These are phyloP conservation scores for Drosophila hamatofila DNA, from an alignment of 2,888 invertebrate genomes.

Conservation along the genomic window DNA sequence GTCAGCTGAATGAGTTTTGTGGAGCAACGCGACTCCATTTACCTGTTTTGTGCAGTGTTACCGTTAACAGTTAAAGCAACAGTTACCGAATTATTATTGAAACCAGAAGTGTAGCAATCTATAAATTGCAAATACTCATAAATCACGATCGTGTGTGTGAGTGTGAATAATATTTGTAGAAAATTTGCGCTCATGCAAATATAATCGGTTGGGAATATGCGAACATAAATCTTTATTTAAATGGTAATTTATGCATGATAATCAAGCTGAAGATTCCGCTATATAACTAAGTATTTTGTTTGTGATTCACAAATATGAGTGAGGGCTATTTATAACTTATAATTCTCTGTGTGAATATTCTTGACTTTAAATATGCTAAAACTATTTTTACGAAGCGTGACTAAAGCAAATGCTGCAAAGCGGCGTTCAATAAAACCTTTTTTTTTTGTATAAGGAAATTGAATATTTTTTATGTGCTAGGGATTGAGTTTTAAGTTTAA, in stretches of 20 bases:
- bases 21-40: slow-evolving; percentile 56
- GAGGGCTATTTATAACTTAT: not conserved
- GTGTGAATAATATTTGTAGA: slow-evolving; percentile 9
- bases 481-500: not conserved
- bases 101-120: slow-evolving; percentile 36
- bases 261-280: slow-evolving; percentile 9
- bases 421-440: not conserved
- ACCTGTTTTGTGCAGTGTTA: slow-evolving; percentile 53
- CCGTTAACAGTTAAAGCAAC: slow-evolving; percentile 43
- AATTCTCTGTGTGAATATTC: not conserved
- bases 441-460: not conserved
- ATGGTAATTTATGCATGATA: slow-evolving; percentile 42
- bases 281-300: not conserved
- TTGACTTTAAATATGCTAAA: not conserved
- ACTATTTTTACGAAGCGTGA: not conserved
- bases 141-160: slow-evolving; percentile 15
- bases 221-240: slow-evolving; percentile 12
- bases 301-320: not conserved
- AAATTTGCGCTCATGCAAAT: not conserved
- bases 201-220: slow-evolving; percentile 10
- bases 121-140: slow-evolving; percentile 1
- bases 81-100: slow-evolving; percentile 37
- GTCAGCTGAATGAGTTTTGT: slow-evolving; percentile 58
- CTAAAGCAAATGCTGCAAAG: not conserved
- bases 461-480: not conserved